Evolutionary conservation across 2,888 invertebrate genomes (phyloP).

Genomic region (Oscheius sp.): DNA sequence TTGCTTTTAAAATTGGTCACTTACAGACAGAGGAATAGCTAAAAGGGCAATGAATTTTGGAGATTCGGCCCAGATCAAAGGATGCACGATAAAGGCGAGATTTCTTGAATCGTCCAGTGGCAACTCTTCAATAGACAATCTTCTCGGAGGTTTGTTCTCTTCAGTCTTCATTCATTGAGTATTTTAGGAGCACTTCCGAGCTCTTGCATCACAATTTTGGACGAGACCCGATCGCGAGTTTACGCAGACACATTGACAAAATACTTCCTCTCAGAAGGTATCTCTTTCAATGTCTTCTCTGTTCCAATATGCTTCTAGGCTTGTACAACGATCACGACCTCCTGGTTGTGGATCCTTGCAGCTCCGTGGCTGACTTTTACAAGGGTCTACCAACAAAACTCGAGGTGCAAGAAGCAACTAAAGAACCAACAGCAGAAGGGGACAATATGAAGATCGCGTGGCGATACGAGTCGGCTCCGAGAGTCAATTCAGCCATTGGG

Average conservation of each 20-base stretch:
- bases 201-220: constrained; percentile 28
- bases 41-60: constrained; percentile 33
- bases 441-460: constrained; percentile 35
- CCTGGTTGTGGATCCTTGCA: constrained; percentile 23
- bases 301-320: neutral
- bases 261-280: constrained; percentile 38
- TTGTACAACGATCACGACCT: constrained; percentile 37
- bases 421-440: neutral
- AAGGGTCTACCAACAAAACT: constrained; percentile 21
- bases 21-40: neutral
- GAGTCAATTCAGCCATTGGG: constrained; percentile 37
- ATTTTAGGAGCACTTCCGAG: constrained; percentile 31
- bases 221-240: constrained; percentile 30
- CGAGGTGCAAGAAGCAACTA: neutral
- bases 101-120: constrained; percentile 35
- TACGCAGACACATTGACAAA: constrained; percentile 34
- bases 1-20: neutral
- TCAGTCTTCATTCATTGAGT: neutral
- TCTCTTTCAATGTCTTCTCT: no score
- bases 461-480: constrained; percentile 31
- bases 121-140: constrained; percentile 32
- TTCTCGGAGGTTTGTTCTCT: constrained; percentile 20
- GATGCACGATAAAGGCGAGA: constrained; percentile 32
- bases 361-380: constrained; percentile 6
- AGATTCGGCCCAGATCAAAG: constrained; percentile 36